Evolutionary conservation across 2,113 vertebrate genomes (phyloP), one percentile per base, ranked within the genome.

Genomic region (Vulpes ferrilata): DNA sequence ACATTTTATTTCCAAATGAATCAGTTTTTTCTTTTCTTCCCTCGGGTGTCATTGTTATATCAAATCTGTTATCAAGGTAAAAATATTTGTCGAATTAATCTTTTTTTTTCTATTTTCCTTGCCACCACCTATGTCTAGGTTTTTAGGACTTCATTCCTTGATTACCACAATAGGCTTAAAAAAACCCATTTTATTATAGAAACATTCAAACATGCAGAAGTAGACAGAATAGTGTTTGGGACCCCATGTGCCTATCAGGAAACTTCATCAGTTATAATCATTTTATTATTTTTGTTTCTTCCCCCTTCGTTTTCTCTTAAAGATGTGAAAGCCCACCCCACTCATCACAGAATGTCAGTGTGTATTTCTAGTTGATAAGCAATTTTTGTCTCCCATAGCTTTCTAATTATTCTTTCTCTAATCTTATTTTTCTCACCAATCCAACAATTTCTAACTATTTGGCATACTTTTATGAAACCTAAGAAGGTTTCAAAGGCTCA

Each of bases 381-480:
- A 60, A 73, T 53, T 86, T 57, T 30, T 88, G 32, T 78, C 38
- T 32, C 23, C 11, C n/a, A 20, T 17, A 60, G 25, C 32, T n/a
- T 88, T 84, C n/a, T 83, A 90, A 87, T 83, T 83, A 69, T 38
- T 62, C 43, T 91, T 83, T 62, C 30, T 95, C n/a, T 23, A 62
- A 78, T 95, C 43, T 53, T 22, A 65, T 60, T 96, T 95, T 87
- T 57, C 35, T 95, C 67, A 83, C 7, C 6, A 80, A 65, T 51
- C 12, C 20, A 10, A 16, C 48, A 57, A 51, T 93, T 81, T 82
- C 22, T n/a, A 71, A 76, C 38, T 19, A n/a, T 65, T 84, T 64
- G 19, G 19, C 11, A 35, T 57, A 62, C 38, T 76, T 48, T 85
- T 81, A 81, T 48, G 57, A 74, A 92, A 78, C 11, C 38, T 38